A percentile compares a stretch with the other conserved stretches of the same genome.
These are phyloP conservation scores for Cyprichromis sp. DNA, from an alignment of 2,113 vertebrate species.

Conservation along the genomic window DNA sequence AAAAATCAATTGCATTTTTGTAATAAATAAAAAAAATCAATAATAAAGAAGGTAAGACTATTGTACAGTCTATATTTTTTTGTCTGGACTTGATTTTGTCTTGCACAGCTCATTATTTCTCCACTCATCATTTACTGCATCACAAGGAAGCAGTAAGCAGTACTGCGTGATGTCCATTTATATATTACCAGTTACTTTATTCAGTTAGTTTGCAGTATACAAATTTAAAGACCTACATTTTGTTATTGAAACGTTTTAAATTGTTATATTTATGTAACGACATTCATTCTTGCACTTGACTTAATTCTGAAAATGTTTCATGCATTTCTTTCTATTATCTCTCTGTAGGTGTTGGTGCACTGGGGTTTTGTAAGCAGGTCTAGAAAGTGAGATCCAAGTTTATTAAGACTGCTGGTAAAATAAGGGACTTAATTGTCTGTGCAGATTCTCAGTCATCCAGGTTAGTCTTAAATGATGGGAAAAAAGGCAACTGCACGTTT, in stretches of 20 bases:
- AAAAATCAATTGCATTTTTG: neutral
- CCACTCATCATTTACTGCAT: neutral
- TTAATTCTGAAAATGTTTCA: neutral
- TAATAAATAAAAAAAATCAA: rapidly evolving
- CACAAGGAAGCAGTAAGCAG: rapidly evolving
- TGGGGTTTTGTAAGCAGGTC: neutral
- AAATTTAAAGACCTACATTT: neutral
- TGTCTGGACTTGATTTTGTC: neutral
- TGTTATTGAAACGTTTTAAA: neutral
- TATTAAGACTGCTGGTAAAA: neutral
- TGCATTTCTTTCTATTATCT: neutral
- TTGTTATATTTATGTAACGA: neutral
- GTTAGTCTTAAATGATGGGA: rapidly evolving
- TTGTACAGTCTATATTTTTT: neutral
- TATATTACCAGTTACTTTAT: neutral
- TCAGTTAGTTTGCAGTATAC: neutral
- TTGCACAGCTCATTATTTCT: too few species aligned
- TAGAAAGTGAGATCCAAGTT: neutral
- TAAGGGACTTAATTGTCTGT: neutral
- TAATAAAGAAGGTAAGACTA: neutral
- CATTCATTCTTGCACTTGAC: neutral
- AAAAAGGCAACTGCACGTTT: neutral
- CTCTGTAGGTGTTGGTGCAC: rapidly evolving
- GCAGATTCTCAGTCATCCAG: neutral
- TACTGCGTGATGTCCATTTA: rapidly evolving